Conservation (phyloP, 1,140 invertebrate genomes). For the Brachionus plicatilis region DNA sequence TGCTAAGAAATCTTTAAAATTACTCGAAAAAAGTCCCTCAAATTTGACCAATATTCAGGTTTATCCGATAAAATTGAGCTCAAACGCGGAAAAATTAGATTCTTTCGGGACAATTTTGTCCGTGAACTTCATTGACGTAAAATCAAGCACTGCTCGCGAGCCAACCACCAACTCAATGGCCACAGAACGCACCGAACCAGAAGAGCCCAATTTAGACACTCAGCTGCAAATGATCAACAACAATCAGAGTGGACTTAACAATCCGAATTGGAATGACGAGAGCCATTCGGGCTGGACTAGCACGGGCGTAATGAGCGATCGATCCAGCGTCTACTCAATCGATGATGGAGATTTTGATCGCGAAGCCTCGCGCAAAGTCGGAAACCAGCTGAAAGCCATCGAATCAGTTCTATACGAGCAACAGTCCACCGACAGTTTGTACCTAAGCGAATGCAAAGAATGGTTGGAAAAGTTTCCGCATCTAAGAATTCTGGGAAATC, state of each 20-base stretch:
- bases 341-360: slow-evolving; percentile 36
- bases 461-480: slow-evolving; percentile 39
- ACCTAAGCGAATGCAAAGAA: slow-evolving; percentile 28
- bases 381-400: slow-evolving; percentile 13
- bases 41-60: slow-evolving; percentile 3
- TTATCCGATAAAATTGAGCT: not conserved
- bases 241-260: not conserved
- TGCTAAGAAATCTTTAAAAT: not conserved
- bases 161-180: not conserved
- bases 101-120: not conserved
- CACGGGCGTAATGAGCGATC: slow-evolving; percentile 35
- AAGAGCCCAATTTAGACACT: not conserved
- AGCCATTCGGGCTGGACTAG: slow-evolving; percentile 34
- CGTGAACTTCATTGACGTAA: slow-evolving; percentile 18
- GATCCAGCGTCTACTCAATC: slow-evolving; percentile 35
- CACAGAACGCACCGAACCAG: not conserved
- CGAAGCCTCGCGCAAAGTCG: slow-evolving; percentile 33
- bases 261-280: slow-evolving; percentile 27
- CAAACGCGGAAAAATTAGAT: slow-evolving; percentile 8
- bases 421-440: not conserved
- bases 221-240: not conserved
- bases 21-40: slow-evolving; percentile 3
- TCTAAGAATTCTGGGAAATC: slow-evolving; percentile 29
- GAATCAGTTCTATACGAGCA: slow-evolving; percentile 32
- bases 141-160: slow-evolving; percentile 7